phyloP scores from a whole-genome alignment of 1,140 invertebrate genomes.

The Megalonaias nervosa region DNA sequence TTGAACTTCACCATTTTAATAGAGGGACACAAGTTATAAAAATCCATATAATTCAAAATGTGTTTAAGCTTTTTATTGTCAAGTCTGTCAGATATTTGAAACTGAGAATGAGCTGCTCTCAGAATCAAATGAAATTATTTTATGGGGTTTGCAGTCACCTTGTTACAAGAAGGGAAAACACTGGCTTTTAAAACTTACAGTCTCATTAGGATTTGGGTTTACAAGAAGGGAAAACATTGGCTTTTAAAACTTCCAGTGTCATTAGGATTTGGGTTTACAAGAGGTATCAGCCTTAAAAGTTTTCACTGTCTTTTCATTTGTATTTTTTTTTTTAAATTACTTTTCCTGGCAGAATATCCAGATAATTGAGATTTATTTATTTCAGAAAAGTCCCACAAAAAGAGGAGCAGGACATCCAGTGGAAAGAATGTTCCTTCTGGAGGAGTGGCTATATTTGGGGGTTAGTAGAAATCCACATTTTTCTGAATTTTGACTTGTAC shows the following conservation, averaged over 20 bases:
- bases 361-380: no score
- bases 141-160: no score
- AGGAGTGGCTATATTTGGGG: constrained; percentile 55
- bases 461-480: constrained; percentile 15
- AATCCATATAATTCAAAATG: no score
- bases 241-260: not conserved
- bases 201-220: not conserved
- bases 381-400: no score
- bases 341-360: constrained; percentile 6
- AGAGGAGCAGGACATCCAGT: constrained; percentile 32
- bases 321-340: constrained; percentile 4
- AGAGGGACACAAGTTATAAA: no score
- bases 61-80: no score
- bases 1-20: no score
- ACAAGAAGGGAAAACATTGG: not conserved
- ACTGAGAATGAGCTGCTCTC: no score
- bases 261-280: not conserved
- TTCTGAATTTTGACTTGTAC: not conserved
- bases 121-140: no score
- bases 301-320: not conserved
- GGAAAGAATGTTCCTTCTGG: constrained; percentile 53
- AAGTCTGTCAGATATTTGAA: no score
- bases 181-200: no score
- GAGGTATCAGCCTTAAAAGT: not conserved
- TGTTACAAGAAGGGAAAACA: no score